phyloP scores from a whole-genome alignment of 2,888 invertebrate species.

The Hipparchia semele region DNA sequence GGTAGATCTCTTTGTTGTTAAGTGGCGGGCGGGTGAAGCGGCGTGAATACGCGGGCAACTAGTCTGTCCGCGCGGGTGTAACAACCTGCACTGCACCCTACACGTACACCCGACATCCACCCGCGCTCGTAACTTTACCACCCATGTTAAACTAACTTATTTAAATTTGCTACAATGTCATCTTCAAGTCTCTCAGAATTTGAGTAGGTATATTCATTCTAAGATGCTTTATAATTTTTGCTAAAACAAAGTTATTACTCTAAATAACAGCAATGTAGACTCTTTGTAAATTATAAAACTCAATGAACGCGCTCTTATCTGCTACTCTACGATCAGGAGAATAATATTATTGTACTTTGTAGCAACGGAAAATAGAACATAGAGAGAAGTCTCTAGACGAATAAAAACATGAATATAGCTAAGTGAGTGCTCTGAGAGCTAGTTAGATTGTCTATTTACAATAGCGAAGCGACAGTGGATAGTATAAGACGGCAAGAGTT shows the following conservation, averaged over 20 bases:
- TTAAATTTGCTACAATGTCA: not conserved
- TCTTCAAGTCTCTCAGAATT: not conserved
- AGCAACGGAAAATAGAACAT: not conserved
- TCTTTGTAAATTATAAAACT: not conserved
- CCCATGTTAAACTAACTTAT: slow-evolving; percentile 28
- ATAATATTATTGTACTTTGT: not conserved
- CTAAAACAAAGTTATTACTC: not conserved
- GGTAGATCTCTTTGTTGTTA: slow-evolving; percentile 80
- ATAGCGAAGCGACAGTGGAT: slow-evolving; percentile 65
- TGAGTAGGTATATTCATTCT: not conserved
- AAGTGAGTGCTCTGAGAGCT: slow-evolving; percentile 40
- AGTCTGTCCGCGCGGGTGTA: slow-evolving; percentile 76
- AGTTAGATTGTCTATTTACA: slow-evolving; percentile 58
- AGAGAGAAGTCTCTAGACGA: slow-evolving; percentile 2
- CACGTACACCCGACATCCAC: slow-evolving; percentile 39
- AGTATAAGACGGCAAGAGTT: slow-evolving; percentile 71
- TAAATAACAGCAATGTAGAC: not conserved
- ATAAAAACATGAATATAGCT: slow-evolving; percentile 7
- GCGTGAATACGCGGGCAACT: slow-evolving; percentile 72
- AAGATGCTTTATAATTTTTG: not conserved
- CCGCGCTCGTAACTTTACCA: slow-evolving; percentile 43
- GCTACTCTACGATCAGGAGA: not conserved
- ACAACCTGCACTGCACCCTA: slow-evolving; percentile 63
- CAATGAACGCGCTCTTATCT: not conserved
- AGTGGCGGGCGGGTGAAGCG: slow-evolving; percentile 71